These are phyloP conservation scores for Uria lomvia DNA, from an alignment of 2,113 vertebrate genomes.

Conservation along the genomic window DNA sequence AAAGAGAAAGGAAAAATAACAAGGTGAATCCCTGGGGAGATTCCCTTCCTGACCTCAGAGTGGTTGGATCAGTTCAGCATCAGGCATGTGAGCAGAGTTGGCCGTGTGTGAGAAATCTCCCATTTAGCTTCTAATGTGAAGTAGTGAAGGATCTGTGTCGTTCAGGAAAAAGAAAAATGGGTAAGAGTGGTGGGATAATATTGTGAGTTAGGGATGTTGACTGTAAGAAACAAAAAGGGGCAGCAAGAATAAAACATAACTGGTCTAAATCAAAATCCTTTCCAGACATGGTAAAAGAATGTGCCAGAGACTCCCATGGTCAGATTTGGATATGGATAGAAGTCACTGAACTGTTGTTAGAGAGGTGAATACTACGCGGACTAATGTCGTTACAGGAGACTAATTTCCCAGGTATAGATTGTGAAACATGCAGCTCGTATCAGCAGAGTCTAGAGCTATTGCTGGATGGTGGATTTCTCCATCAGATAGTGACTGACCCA, in stretches of 20 bases:
- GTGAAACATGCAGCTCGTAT: neutral
- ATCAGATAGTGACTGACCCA: neutral
- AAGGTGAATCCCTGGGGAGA: constrained; percentile 25
- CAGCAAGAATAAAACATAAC: neutral
- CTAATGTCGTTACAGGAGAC: neutral
- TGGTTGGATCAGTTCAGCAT: constrained; percentile 28
- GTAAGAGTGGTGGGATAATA: neutral
- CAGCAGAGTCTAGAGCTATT: neutral
- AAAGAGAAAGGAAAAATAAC: constrained; percentile 34
- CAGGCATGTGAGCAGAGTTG: neutral
- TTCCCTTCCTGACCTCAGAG: neutral
- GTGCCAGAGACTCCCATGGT: neutral
- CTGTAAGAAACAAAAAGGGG: neutral
- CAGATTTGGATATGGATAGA: neutral
- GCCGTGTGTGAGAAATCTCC: neutral
- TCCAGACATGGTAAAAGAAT: neutral
- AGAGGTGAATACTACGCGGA: rapidly evolving
- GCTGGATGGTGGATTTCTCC: neutral
- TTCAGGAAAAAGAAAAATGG: neutral
- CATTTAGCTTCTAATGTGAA: rapidly evolving
- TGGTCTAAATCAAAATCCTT: neutral
- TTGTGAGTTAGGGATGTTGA: neutral
- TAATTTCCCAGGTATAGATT: neutral
- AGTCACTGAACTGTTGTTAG: neutral
- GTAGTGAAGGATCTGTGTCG: neutral